A percentile compares a stretch with the other conserved stretches of the same genome.
These are phyloP conservation scores for Xiphophorus birchmanni DNA, from an alignment of 2,797 vertebrate genomes.

Conservation along the genomic window DNA sequence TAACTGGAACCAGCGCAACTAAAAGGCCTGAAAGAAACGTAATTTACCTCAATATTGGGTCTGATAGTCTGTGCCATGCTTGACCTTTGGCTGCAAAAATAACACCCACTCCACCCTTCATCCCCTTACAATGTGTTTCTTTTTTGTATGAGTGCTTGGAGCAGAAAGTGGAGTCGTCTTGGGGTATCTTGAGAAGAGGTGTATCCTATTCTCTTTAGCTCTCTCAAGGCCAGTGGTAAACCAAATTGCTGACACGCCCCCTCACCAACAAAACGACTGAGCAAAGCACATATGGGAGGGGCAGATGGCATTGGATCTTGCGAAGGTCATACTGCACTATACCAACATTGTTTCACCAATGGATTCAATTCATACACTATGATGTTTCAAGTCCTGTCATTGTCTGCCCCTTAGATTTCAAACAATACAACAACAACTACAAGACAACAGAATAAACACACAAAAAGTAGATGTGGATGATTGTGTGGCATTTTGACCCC, in stretches of 20 bases:
- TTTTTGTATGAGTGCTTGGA: constrained; percentile 49
- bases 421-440: constrained; percentile 78
- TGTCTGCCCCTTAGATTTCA: constrained; percentile 60
- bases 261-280: constrained; percentile 66
- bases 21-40: constrained; percentile 76
- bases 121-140: not conserved
- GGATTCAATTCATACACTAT: constrained; percentile 43
- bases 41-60: constrained; percentile 73
- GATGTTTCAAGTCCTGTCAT: constrained; percentile 50
- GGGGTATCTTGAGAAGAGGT: constrained; percentile 58
- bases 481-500: constrained; percentile 52
- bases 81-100: constrained; percentile 78
- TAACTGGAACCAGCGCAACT: constrained; percentile 63
- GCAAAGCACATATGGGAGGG: constrained; percentile 58
- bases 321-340: constrained; percentile 66
- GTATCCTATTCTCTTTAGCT: constrained; percentile 56
- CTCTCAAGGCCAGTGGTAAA: constrained; percentile 63
- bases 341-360: constrained; percentile 62
- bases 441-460: constrained; percentile 77
- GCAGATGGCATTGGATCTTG: constrained; percentile 44
- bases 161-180: constrained; percentile 52
- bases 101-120: constrained; percentile 34
- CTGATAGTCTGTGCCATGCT: constrained; percentile 79
- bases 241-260: constrained; percentile 55
- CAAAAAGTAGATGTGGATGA: constrained; percentile 56